Base-by-base conservation (phyloP, 2,113 vertebrate species). In the Peromyscus maniculatus region DNA sequence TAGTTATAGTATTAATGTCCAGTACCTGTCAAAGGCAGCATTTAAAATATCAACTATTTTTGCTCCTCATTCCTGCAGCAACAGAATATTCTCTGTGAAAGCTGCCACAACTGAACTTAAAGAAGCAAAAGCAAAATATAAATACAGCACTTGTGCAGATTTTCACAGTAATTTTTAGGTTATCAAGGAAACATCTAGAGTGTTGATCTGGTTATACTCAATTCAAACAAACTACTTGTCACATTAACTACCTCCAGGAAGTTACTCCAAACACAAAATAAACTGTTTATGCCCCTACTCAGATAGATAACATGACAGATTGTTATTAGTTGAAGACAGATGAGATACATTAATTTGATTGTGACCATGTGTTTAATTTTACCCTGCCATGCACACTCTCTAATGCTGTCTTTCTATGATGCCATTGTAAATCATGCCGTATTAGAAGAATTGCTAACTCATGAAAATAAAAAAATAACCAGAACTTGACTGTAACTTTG, bases 241-340 rank as follows among this genome's bases (percentile, higher is more conserved):
- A 99, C 99, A 99, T 99, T 99, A 99, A 99, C 99, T 99, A 99
- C 99, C 98, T 99, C 98, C 98, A 99, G 99, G 99, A 99, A 99
- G 99, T 99, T 99, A 99, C 99, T 99, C 99, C 99, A 99, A 99
- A 99, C 99, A 99, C 99, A 99, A 99, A 99, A 99, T 99, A 99
- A 99, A 99, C 99, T 99, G 99, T 99, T 99, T 99, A 99, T 99
- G 99, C 99, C 98, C 98, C 98, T 98, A 99, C 98, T 98, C 99
- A 98, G 98, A 99, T 98, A 99, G 99, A 99, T 99, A 99, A 98
- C 98, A 98, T 99, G 99, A 99, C 98, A 99, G 99, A 99, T 99
- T 99, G 99, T 98, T 99, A 99, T 99, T 99, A 99, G 99, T 99
- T 99, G 98, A 98, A 99, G 99, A 99, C 98, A 99, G 98, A 99